These are phyloP conservation scores for Trachymyrmex septentrionalis DNA, from an alignment of 1,140 invertebrate genomes.

Conservation along the genomic window DNA sequence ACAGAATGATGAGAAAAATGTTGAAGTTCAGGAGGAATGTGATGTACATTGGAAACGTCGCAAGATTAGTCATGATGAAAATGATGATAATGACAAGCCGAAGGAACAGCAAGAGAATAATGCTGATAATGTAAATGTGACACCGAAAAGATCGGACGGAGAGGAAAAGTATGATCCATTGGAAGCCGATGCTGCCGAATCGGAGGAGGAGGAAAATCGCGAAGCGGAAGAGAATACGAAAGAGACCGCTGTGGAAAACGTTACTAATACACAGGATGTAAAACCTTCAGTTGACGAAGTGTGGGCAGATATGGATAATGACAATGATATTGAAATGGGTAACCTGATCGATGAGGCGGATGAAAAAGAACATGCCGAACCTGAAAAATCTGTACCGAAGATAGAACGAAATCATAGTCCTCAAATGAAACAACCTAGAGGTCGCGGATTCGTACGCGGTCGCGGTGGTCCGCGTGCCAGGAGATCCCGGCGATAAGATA, in stretches of 20 bases:
- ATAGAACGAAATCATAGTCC: slow-evolving; percentile 66
- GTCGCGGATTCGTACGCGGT: slow-evolving; percentile 74
- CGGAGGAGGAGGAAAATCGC: slow-evolving; percentile 75
- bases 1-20: slow-evolving; percentile 62
- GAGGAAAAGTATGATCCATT: slow-evolving; percentile 83
- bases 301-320: slow-evolving; percentile 81
- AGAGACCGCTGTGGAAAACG: slow-evolving; percentile 49
- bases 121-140: slow-evolving; percentile 56
- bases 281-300: slow-evolving; percentile 78
- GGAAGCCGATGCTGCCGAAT: slow-evolving; percentile 81
- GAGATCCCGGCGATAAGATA: slow-evolving; percentile 83
- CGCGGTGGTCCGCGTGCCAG: slow-evolving; percentile 81
- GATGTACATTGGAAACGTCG: slow-evolving; percentile 80
- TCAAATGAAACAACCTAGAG: slow-evolving; percentile 61
- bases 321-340: slow-evolving; percentile 79
- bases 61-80: slow-evolving; percentile 69
- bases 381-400: slow-evolving; percentile 62
- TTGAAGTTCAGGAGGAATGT: slow-evolving; percentile 70
- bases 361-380: slow-evolving; percentile 76
- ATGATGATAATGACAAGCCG: slow-evolving; percentile 65
- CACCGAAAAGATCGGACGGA: slow-evolving; percentile 72
- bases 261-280: slow-evolving; percentile 58
- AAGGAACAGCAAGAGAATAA: slow-evolving; percentile 69
- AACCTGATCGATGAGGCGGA: slow-evolving; percentile 81
- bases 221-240: slow-evolving; percentile 55